Conservation (phyloP, 1,140 invertebrate species). For the Steinernema feltiae region DNA sequence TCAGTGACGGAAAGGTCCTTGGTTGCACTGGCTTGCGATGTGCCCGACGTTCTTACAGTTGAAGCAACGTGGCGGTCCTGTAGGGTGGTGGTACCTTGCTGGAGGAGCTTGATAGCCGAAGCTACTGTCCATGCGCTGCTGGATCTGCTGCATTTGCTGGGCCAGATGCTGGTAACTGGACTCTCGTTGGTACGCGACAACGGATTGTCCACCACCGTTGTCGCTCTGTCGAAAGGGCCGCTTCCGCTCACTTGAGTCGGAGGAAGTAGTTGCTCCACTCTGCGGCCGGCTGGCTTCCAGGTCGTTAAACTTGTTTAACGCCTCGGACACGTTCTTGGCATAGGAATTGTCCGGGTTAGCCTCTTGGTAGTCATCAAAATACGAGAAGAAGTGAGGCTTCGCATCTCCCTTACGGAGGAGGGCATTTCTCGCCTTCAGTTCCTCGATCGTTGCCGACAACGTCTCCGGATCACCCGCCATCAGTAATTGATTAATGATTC, state of each 20-base stretch:
- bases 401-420: not conserved
- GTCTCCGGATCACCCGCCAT: too few species aligned
- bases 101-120: not conserved
- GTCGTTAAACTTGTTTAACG: not conserved
- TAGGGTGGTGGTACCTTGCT: not conserved
- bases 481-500: too few species aligned
- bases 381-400: not conserved
- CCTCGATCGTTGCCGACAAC: not conserved
- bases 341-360: not conserved
- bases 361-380: not conserved
- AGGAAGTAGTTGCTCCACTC: not conserved
- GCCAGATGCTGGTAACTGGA: not conserved
- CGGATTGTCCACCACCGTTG: too few species aligned
- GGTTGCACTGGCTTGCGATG: not conserved
- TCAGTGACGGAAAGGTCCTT: not conserved
- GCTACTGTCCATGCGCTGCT: not conserved
- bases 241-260: not conserved
- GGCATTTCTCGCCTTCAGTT: not conserved
- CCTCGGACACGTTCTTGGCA: not conserved
- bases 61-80: not conserved
- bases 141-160: not conserved
- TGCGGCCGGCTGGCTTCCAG: not conserved
- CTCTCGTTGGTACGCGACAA: too few species aligned
- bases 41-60: not conserved
- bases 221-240: not conserved